A percentile compares a stretch with the other conserved stretches of the same genome.
These are phyloP conservation scores for Sebastes kiyomatsui DNA, from an alignment of 2,797 vertebrate genomes.

Conservation along the genomic window DNA sequence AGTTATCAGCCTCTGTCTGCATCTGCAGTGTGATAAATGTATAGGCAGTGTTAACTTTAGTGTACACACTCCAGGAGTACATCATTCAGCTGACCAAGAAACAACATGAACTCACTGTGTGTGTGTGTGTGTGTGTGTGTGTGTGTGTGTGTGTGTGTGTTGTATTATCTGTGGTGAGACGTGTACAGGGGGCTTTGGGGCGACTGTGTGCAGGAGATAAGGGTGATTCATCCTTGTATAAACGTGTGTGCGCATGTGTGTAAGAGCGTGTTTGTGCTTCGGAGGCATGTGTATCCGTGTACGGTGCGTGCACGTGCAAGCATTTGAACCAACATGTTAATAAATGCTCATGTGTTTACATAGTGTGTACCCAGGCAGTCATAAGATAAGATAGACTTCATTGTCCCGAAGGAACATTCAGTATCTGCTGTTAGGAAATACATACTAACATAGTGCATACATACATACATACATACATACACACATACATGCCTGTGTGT, in stretches of 20 bases:
- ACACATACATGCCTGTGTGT: not conserved
- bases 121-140: not conserved
- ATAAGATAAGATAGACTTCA: not conserved
- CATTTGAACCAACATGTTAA: slow-evolving; percentile 30
- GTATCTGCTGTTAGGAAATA: not conserved
- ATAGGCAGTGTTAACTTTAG: slow-evolving; percentile 41
- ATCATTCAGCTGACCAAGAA: slow-evolving; percentile 35
- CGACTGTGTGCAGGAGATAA: slow-evolving; percentile 83
- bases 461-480: too few relatives aligned
- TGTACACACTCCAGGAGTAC: slow-evolving; percentile 23
- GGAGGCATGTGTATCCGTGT: slow-evolving; percentile 29
- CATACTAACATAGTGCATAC: not conserved
- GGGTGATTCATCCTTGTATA: slow-evolving; percentile 74
- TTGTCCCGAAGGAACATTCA: not conserved
- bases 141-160: not conserved
- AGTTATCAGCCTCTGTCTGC: slow-evolving; percentile 55
- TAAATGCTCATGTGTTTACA: slow-evolving; percentile 22
- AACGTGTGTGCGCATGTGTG: slow-evolving; percentile 30
- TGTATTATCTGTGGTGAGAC: slow-evolving; percentile 74
- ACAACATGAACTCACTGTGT: slow-evolving; percentile 36
- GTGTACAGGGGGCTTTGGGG: slow-evolving; percentile 75
- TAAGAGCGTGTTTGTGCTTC: slow-evolving; percentile 43
- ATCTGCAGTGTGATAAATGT: slow-evolving; percentile 60
- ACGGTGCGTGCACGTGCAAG: slow-evolving; percentile 1
- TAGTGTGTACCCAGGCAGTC: not conserved